Evolutionary conservation across 2,888 invertebrate species (phyloP), one percentile per base, ranked within the genome.

Genomic region (Morpho achilles): DNA sequence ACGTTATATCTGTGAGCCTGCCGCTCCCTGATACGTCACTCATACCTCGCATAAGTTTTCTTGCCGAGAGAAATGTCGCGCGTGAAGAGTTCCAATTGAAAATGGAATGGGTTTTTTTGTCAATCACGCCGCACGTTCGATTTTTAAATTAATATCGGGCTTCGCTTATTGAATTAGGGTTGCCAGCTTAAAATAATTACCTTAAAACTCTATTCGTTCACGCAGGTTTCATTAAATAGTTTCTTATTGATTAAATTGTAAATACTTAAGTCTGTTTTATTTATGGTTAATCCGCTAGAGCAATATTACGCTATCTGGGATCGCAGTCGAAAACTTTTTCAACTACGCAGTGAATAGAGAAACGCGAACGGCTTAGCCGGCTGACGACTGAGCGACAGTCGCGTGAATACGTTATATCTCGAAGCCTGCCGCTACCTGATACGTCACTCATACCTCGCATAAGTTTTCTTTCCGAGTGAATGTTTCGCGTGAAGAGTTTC

Each of bases 11-110:
- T 72, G 61, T 67, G 63, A 70, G 77, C 75, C 83, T 84, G 85
- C 75, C 73, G 65, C 68, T 68, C 69, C 61, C 69, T 73, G 87
- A 87, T 87, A 88, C 74, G 87, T 87, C 87, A 85, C 79, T 87
- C 87, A 84, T 80, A 60, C 57, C 52, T 48, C 53, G 32, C 46
- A 72, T 74, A 79, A 86, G 81, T 85, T 82, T 83, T 79, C 77
- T 81, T 79, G 67, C 40, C 50, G 44, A 42, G 62, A 47, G 58
- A 50, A 54, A 60, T 61, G 50, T 60, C 58, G 60, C 56, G 56
- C 43, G 22, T 16, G 58, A 60, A 46, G 53, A 53, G 53, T 53
- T 53, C 39, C 52, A 59, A 59, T 59, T 61, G 54, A 59, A 61
- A 61, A 58, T 58, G 56, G 58, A 60, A 53, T 62, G 32, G 55